phyloP scores from a whole-genome alignment of 1,140 invertebrate genomes.

The Akabosia matsudoensis region DNA sequence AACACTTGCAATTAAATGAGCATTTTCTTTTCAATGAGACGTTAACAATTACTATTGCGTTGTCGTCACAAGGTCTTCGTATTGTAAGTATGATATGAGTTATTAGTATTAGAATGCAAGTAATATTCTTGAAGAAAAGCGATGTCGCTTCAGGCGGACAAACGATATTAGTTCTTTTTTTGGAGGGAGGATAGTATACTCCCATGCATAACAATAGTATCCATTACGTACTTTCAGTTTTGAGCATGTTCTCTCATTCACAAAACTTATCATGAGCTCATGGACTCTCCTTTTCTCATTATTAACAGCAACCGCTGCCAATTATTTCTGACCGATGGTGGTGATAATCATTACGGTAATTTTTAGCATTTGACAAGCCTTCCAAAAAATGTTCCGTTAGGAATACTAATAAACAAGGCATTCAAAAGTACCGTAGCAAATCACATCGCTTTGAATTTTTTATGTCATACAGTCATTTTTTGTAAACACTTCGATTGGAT shows the following conservation, averaged over 20 bases:
- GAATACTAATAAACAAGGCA: neutral
- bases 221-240: neutral
- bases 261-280: no score
- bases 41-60: neutral
- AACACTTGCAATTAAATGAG: neutral
- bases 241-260: neutral
- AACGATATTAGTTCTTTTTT: neutral
- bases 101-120: slow-evolving; percentile 1
- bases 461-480: neutral
- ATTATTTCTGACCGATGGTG: neutral
- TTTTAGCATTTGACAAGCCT: neutral
- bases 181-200: neutral
- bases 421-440: neutral
- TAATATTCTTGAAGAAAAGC: neutral
- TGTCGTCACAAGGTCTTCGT: slow-evolving; percentile 6
- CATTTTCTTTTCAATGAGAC: neutral
- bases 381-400: neutral
- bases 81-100: neutral
- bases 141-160: neutral
- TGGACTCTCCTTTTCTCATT: neutral
- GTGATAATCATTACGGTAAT: neutral
- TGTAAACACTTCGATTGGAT: no score
- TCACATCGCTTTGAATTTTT: neutral
- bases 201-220: slow-evolving; percentile 8
- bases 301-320: neutral